Base-by-base conservation (phyloP, 2,888 invertebrate genomes). In the Oscheius onirici region DNA sequence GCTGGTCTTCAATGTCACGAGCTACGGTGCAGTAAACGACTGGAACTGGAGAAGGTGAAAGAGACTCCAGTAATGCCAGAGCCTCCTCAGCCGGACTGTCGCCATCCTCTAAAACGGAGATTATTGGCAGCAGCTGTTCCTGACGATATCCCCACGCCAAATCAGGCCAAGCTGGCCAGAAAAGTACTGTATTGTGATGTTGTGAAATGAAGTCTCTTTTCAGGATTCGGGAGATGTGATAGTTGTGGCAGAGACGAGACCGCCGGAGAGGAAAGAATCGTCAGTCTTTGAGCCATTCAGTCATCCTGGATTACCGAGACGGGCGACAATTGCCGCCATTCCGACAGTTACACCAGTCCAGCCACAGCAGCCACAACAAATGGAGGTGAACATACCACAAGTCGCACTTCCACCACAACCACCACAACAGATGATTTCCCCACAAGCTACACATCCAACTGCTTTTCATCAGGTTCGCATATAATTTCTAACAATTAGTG, bases 1-100 rank as follows among this genome's bases (percentile, higher is more conserved):
- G 80, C 80, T n/a, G 84, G 84, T 24, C 77, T 85, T 10, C 78
- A 84, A 66, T 81, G 77, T 22, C 85, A 85, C 66, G 83, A 85
- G 70, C 61, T 70, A 8, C 74, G 83, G 1, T 85, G 85, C 67
- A 74, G 75, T 15, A 83, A 82, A 58, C 77, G 79, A 41, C 70
- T 69, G 22, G 77, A 78, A 44, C 57, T 70, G 15, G 76, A 76
- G 26, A 80, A 75, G 41, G 66, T 52, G n/a, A 54, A 51, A 17
- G 52, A 54, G 1, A 22, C 22, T 11, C 28, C 54, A 2, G 24
- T n/a, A 1, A 22, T n/a, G 51, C n/a, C 46, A 3, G 22, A 28
- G 10, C 41, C 41, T 1, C 13, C 41, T 11, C 34, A 60, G n/a
- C 5, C 28, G 6, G 51, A 28, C 11, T 8, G 41, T 20, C 63